A percentile compares a stretch with the other conserved stretches of the same genome.
phyloP scores from a whole-genome alignment of 2,797 vertebrate genomes.

The Epinephelus malabaricus region DNA sequence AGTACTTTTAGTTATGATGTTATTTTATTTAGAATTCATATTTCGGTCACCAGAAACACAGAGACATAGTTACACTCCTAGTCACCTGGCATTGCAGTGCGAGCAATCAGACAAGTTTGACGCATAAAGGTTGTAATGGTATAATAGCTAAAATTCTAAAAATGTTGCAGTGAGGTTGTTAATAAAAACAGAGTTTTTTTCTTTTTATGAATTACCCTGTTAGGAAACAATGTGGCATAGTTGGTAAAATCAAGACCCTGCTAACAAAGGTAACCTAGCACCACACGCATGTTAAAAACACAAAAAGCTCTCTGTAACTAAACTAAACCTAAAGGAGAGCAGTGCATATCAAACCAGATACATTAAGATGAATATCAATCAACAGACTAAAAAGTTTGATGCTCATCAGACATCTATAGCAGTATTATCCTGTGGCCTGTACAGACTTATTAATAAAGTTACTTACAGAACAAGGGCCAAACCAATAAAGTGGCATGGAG shows the following conservation, averaged over 20 bases:
- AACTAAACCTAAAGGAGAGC: conserved; percentile 91
- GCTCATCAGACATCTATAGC: conserved; percentile 88
- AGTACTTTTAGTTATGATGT: not conserved
- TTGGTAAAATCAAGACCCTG: conserved; percentile 88
- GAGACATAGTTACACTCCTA: not conserved
- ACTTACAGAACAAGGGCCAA: conserved; percentile 85
- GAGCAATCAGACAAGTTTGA: not conserved
- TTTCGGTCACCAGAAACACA: not conserved
- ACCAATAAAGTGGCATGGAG: conserved; percentile 81
- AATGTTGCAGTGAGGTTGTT: not conserved
- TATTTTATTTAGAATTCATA: not conserved
- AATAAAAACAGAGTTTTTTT: conserved; percentile 23
- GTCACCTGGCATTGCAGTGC: not conserved
- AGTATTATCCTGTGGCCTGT: conserved; percentile 89
- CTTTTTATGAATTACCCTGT: conserved; percentile 84
- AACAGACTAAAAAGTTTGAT: conserved; percentile 89
- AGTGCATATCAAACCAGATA: conserved; percentile 90
- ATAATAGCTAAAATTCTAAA: not conserved
- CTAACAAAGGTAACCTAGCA: conserved; percentile 91
- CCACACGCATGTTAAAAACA: conserved; percentile 92
- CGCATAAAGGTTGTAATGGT: not conserved
- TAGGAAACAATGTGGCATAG: conserved; percentile 89
- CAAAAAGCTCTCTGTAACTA: conserved; percentile 88
- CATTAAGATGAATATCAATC: conserved; percentile 91
- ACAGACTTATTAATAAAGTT: conserved; percentile 87